These are phyloP conservation scores for Zonitis immaculata DNA, from an alignment of 2,888 invertebrate species.

Conservation along the genomic window DNA sequence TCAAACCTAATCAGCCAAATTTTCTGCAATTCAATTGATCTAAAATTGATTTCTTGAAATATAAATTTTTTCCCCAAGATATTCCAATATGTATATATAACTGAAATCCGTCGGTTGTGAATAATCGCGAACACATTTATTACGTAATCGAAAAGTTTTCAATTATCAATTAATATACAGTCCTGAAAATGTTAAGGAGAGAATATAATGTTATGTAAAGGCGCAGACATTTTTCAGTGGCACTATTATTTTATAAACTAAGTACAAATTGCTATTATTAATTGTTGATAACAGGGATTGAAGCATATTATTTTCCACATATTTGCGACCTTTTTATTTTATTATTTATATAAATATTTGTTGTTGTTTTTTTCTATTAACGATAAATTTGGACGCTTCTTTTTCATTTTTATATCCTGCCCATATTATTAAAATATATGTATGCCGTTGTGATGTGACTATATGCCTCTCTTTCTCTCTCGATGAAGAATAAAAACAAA, in stretches of 20 bases:
- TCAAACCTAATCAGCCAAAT: too few relatives aligned
- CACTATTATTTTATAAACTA: slow-evolving; percentile 42
- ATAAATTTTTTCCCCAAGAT: too few relatives aligned
- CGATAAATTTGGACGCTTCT: slow-evolving; percentile 11
- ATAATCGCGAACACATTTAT: too few relatives aligned
- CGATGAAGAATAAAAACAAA: too few relatives aligned
- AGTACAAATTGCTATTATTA: slow-evolving; percentile 45
- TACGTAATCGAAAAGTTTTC: too few relatives aligned
- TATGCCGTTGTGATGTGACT: too few relatives aligned
- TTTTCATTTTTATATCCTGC: not conserved
- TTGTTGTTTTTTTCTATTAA: slow-evolving; percentile 4
- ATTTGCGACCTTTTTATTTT: slow-evolving; percentile 39
- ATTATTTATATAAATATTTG: not conserved
- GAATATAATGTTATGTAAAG: slow-evolving; percentile 12
- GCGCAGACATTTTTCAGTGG: slow-evolving; percentile 40
- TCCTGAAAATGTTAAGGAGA: too few relatives aligned
- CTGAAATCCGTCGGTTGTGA: too few relatives aligned
- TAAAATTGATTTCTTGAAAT: too few relatives aligned
- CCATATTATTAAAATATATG: not conserved
- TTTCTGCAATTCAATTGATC: too few relatives aligned
- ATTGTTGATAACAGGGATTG: slow-evolving; percentile 37
- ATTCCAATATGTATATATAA: too few relatives aligned
- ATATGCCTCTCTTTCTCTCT: not conserved
- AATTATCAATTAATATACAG: too few relatives aligned
- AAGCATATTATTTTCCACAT: slow-evolving; percentile 42